Conservation (phyloP, 2,113 vertebrate genomes). For the Myotis brandtii region DNA sequence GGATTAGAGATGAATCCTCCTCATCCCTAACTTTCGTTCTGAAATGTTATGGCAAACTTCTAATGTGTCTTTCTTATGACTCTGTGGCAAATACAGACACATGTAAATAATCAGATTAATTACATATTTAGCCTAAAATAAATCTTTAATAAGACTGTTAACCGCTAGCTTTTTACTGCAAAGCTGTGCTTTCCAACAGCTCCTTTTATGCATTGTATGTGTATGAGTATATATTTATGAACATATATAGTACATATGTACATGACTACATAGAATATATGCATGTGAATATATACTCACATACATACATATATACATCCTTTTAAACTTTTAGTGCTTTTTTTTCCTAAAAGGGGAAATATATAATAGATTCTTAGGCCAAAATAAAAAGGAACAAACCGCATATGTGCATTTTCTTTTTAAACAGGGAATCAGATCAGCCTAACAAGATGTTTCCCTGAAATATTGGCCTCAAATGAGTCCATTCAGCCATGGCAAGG, state of each 20-base stretch:
- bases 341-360: slow-evolving; percentile 8
- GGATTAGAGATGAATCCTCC: background rate
- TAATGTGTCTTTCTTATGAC: background rate
- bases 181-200: background rate
- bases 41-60: slow-evolving; percentile 50
- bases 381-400: slow-evolving; percentile 66
- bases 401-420: slow-evolving; percentile 73
- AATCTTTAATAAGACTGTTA: slow-evolving; percentile 40
- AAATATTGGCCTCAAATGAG: slow-evolving; percentile 82
- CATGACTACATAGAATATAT: background rate
- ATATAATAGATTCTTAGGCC: slow-evolving; percentile 9
- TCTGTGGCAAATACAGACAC: slow-evolving; percentile 33
- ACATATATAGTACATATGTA: background rate
- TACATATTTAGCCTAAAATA: background rate
- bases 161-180: background rate
- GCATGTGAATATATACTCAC: background rate
- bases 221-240: background rate
- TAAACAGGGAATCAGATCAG: slow-evolving; percentile 78
- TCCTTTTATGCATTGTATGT: background rate
- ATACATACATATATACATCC: background rate
- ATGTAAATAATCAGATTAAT: background rate
- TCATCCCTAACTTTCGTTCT: background rate
- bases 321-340: background rate
- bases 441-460: slow-evolving; percentile 83
- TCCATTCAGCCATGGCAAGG: slow-evolving; percentile 83